Conservation (phyloP, 2,797 vertebrate genomes). For the Antrozous pallidus region DNA sequence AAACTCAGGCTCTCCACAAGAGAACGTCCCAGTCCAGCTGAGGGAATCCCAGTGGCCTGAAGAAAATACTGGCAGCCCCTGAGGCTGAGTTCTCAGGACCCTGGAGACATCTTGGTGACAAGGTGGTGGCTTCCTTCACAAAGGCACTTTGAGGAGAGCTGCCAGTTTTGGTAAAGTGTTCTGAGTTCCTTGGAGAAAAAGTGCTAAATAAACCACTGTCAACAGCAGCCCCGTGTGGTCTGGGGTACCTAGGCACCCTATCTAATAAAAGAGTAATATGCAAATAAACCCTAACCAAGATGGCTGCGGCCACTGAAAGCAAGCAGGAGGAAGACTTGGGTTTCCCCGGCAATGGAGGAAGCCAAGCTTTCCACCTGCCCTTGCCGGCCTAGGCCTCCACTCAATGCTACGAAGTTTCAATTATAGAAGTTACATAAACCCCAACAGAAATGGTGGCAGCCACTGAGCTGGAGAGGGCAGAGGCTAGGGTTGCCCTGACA, state of each 20-base stretch:
- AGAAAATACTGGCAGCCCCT: not conserved
- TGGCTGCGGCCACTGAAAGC: too few relatives aligned
- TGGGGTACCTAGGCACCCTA: not conserved
- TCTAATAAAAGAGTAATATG: too few relatives aligned
- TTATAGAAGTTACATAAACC: too few relatives aligned
- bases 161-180: conserved; percentile 27
- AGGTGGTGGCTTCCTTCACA: conserved; percentile 7
- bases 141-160: not conserved
- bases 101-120: not conserved
- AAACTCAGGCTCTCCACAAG: not conserved
- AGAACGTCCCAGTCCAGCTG: not conserved
- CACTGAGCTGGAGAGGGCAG: too few relatives aligned
- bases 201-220: conserved; percentile 31
- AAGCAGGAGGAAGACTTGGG: too few relatives aligned
- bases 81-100: not conserved
- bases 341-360: too few relatives aligned
- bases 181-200: not conserved
- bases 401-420: too few relatives aligned
- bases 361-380: too few relatives aligned
- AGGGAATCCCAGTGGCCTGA: not conserved
- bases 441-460: too few relatives aligned
- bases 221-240: not conserved
- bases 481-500: too few relatives aligned
- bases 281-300: too few relatives aligned
- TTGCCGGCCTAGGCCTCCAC: too few relatives aligned